phyloP scores from a whole-genome alignment of 2,888 invertebrate genomes.

The Ophion ventricosus region DNA sequence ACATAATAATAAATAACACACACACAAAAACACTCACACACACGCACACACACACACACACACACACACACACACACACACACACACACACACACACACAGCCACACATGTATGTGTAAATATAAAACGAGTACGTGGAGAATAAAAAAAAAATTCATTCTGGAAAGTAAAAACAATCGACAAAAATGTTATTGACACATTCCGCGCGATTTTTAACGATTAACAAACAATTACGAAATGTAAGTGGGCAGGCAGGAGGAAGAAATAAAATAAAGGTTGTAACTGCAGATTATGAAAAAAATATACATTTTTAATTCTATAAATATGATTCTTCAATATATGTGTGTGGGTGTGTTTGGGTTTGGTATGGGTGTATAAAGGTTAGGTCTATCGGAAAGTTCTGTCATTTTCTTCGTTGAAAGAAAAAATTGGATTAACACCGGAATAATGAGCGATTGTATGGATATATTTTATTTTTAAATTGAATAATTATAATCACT shows the following conservation, averaged over 20 bases:
- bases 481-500: no score
- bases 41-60: constrained; percentile 8
- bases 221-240: neutral
- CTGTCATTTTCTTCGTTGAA: no score
- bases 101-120: neutral
- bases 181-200: constrained; percentile 16
- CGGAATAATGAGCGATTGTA: no score
- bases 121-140: neutral
- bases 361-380: neutral
- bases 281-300: neutral
- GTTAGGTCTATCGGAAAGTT: neutral
- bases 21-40: no score
- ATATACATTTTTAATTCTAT: neutral
- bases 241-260: neutral
- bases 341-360: neutral
- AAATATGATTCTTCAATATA: neutral
- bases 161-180: neutral
- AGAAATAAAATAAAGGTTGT: neutral
- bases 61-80: constrained; percentile 18
- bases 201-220: neutral
- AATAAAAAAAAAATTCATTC: neutral
- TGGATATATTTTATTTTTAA: no score
- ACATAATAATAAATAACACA: neutral
- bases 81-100: constrained; percentile 38
- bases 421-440: no score